Percentiles rank a stretch among this genome's conserved stretches.
These are phyloP conservation scores for Daboia siamensis DNA, from an alignment of 2,113 vertebrate genomes.

Conservation along the genomic window DNA sequence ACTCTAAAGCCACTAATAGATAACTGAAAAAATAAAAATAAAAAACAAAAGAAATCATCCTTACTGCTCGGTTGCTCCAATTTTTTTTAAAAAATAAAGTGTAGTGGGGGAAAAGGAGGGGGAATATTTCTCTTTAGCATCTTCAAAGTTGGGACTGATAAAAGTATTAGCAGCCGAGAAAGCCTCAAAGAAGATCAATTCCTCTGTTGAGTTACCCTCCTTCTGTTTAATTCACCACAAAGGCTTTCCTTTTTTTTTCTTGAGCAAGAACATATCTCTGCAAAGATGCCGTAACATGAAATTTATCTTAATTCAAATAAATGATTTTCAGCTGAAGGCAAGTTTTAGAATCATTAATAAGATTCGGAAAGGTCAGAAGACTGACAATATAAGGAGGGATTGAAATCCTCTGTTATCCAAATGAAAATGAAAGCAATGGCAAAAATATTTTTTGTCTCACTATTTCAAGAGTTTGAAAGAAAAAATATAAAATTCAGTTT, in stretches of 20 bases:
- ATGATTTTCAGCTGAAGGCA: neutral
- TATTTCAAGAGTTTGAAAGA: neutral
- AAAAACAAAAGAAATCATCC: neutral
- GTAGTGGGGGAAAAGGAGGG: no score
- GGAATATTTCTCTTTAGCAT: neutral
- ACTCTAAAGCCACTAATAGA: neutral
- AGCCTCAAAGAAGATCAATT: neutral
- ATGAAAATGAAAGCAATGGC: neutral
- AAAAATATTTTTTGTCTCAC: conserved; percentile 1
- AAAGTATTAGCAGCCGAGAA: neutral
- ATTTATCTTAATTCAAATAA: neutral
- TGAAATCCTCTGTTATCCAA: neutral
- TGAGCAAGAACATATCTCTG: neutral
- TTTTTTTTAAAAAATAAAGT: neutral
- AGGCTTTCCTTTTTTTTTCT: neutral
- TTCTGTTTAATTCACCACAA: neutral
- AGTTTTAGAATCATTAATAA: neutral
- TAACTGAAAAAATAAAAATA: neutral
- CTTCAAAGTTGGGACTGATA: neutral
- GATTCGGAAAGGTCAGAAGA: neutral
- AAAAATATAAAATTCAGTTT: neutral
- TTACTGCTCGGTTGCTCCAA: neutral
- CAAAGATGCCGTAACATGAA: neutral
- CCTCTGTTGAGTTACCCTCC: neutral
- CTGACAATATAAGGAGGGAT: neutral